Evolutionary conservation across 1,140 invertebrate genomes (phyloP).

Genomic region (Eulimnadia texana): DNA sequence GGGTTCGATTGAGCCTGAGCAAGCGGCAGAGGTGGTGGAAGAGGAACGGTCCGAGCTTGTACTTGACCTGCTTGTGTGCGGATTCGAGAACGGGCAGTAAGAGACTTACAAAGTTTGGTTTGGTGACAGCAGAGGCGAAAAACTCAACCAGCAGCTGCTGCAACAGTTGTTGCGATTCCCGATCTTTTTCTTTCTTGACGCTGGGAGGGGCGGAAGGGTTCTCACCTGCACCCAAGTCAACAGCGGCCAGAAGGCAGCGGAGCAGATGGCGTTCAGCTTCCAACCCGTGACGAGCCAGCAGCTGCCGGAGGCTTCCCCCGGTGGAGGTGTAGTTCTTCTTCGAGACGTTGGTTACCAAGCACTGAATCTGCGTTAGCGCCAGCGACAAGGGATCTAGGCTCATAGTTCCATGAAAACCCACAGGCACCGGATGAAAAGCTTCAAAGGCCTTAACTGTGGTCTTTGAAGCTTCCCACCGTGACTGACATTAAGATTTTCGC

Average conservation of each 20-base stretch:
- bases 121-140: constrained; percentile 50
- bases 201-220: constrained; percentile 30
- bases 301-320: constrained; percentile 35
- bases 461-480: constrained; percentile 55
- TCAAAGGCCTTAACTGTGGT: constrained; percentile 40
- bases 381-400: constrained; percentile 94
- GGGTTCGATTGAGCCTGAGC: constrained; percentile 63
- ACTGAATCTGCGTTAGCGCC: constrained; percentile 93
- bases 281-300: constrained; percentile 61
- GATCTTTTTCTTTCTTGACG: constrained; percentile 18
- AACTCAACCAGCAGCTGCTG: constrained; percentile 58
- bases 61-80: constrained; percentile 40
- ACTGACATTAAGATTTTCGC: constrained; percentile 6
- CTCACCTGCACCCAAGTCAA: constrained; percentile 38
- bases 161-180: constrained; percentile 40
- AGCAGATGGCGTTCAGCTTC: constrained; percentile 76
- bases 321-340: constrained; percentile 87
- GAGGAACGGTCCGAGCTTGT: constrained; percentile 57
- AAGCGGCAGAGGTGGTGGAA: constrained; percentile 67
- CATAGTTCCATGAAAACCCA: constrained; percentile 84
- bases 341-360: constrained; percentile 85
- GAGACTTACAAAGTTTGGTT: constrained; percentile 40
- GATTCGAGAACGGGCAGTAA: constrained; percentile 65
- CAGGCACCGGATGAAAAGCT: constrained; percentile 51
- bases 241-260: constrained; percentile 63